These are phyloP conservation scores for Gavia stellata DNA, from an alignment of 2,113 vertebrate species.

Conservation along the genomic window DNA sequence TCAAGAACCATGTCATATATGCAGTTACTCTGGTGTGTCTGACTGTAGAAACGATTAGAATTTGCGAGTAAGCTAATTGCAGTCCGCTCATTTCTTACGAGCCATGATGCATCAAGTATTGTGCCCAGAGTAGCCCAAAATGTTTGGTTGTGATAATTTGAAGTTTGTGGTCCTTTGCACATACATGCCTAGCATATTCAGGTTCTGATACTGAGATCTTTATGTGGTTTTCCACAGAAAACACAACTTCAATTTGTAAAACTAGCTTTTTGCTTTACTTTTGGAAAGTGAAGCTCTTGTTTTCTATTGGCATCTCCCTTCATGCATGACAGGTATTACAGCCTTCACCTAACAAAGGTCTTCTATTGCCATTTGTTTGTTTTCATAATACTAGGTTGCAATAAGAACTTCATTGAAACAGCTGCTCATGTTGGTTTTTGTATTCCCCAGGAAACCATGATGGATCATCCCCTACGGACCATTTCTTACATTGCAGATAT, in stretches of 20 bases:
- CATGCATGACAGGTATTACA: neutral
- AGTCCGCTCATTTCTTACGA: neutral
- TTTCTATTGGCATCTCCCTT: neutral
- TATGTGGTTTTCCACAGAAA: neutral
- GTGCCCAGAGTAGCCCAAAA: neutral
- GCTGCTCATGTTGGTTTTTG: neutral
- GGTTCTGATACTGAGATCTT: neutral
- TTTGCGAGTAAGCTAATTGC: neutral
- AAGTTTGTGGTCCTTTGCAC: neutral
- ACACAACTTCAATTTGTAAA: neutral
- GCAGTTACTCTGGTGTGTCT: neutral
- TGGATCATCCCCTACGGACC: conserved; percentile 94
- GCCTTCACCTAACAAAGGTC: neutral
- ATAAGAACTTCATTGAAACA: neutral
- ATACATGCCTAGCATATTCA: neutral
- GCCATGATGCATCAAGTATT: neutral
- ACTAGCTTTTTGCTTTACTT: neutral
- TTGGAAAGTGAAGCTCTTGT: neutral
- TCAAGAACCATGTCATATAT: neutral
- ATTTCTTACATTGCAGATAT: conserved; percentile 98
- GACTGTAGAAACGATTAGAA: neutral
- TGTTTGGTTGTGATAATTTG: neutral
- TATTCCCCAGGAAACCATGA: conserved; percentile 87
- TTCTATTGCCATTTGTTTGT: neutral
- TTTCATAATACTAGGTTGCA: neutral